Conservation (phyloP, 2,797 vertebrate species). For the Pelobates cultripes region DNA sequence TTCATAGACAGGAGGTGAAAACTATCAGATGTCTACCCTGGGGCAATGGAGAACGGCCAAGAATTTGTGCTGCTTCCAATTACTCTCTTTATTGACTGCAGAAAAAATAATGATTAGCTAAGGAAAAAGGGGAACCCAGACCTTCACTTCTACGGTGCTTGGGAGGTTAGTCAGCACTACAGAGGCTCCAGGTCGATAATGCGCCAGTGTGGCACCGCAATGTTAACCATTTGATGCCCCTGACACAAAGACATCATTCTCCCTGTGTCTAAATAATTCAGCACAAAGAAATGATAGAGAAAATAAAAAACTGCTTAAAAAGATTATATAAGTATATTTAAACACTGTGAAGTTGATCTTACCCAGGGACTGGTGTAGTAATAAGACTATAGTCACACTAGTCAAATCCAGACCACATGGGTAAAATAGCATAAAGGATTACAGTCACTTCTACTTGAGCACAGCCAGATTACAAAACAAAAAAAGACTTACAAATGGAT, state of each 20-base stretch:
- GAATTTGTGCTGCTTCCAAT: constrained; percentile 41
- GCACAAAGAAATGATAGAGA: too few species aligned
- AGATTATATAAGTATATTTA: too few species aligned
- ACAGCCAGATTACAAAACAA: too few species aligned
- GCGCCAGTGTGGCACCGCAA: constrained; percentile 14
- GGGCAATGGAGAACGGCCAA: constrained; percentile 27
- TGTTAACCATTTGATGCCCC: background rate
- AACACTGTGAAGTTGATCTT: too few species aligned
- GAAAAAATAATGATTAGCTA: constrained; percentile 50
- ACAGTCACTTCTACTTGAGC: too few species aligned
- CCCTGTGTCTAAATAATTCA: too few species aligned
- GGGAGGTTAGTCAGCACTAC: constrained; percentile 10
- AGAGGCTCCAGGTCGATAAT: constrained; percentile 9
- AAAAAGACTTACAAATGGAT: too few species aligned
- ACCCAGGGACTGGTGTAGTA: too few species aligned
- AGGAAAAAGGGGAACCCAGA: constrained; percentile 27
- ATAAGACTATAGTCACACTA: too few species aligned
- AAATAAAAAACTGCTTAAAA: too few species aligned
- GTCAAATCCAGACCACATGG: too few species aligned
- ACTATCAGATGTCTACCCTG: constrained; percentile 33
- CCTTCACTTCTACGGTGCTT: constrained; percentile 14
- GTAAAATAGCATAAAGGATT: too few species aligned
- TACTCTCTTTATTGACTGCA: constrained; percentile 34
- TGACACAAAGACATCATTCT: background rate
- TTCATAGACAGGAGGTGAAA: constrained; percentile 13